Evolutionary conservation across 2,888 invertebrate species (phyloP), one percentile per base, ranked within the genome.

Genomic region (Drosophila imparisetae): DNA sequence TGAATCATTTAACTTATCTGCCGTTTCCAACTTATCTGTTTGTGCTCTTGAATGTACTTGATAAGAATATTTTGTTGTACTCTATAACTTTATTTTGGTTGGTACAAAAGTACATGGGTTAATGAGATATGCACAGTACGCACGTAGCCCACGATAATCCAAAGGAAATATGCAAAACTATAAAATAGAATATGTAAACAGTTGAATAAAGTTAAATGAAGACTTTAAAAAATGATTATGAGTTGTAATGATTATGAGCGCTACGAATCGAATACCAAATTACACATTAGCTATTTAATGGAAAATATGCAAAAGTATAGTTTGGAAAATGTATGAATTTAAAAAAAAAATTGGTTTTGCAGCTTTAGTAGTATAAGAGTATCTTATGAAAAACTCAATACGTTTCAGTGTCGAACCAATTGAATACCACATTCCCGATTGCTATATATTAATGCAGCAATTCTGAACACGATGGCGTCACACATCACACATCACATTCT

Each of bases 401-500:
- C 10, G 40, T 11, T 11, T 40, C n/a, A 42, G 21, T 42, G 11
- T 11, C 42, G 21, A 42, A 21, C 1, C 11, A 42, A 11, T 42
- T 42, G 2, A 42, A 21, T 11, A 11, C 11, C 2, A 21, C 11
- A 21, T 45, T 8, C 1, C 15, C 27, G 7, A 7, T 45, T 45
- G 15, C 8, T 4, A 45, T 15, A 15, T 24, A 45, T 45, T 45
- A 24, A 15, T 8, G 24, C 4, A 45, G 24, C 24, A 15, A 15
- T 48, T 50, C 21, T 50, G 15, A 60, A 38, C 27, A 21, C 27
- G 45, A 73, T 69, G 60, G 61, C 72, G 68, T 77, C 66, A 66
- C 54, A 53, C 29, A 40, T 45, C n/a, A 8, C 55, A 24, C 24
- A 24, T 24, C 24, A 24, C 55, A 21, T 53, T 52, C 4, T 30